Evolutionary conservation across 2,797 vertebrate species (phyloP).

Genomic region (Iguana delicatissima): DNA sequence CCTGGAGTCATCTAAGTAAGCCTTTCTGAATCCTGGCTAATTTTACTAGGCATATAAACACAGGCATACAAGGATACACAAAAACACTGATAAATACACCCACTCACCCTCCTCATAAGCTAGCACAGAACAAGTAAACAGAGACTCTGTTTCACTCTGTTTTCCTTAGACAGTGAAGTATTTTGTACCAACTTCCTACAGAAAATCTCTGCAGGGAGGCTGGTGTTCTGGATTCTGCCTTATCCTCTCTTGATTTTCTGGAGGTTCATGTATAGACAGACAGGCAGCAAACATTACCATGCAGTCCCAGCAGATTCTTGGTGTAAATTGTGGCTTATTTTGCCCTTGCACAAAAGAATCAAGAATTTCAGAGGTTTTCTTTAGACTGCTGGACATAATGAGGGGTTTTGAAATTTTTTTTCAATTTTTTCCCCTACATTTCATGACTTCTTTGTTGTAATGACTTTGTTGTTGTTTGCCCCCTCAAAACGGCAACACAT

Average conservation of each 20-base stretch:
- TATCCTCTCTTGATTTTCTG: conserved; percentile 34
- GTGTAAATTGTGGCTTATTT: too few relatives aligned
- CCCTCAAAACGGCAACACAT: too few relatives aligned
- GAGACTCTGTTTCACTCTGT: conserved; percentile 30
- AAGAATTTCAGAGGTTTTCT: too few relatives aligned
- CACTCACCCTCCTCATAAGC: conserved; percentile 41
- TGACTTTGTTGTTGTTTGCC: too few relatives aligned
- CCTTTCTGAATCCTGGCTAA: conserved; percentile 30
- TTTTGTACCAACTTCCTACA: conserved; percentile 36
- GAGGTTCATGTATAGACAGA: neutral
- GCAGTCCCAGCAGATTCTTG: neutral
- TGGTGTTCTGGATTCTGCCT: conserved; percentile 27
- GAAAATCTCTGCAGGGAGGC: conserved; percentile 31
- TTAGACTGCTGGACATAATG: too few relatives aligned
- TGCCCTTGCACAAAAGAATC: too few relatives aligned
- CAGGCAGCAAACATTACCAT: conserved; percentile 8
- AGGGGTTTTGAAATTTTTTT: too few relatives aligned
- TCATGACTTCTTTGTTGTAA: too few relatives aligned
- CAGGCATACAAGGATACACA: conserved; percentile 40
- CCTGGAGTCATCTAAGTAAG: conserved; percentile 30
- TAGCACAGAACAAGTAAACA: conserved; percentile 31
- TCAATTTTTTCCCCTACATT: too few relatives aligned
- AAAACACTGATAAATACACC: conserved; percentile 52
- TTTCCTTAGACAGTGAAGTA: conserved; percentile 33
- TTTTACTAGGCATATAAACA: conserved; percentile 47